Conservation (phyloP, 2,888 invertebrate genomes). For the Trilocha varians region DNA sequence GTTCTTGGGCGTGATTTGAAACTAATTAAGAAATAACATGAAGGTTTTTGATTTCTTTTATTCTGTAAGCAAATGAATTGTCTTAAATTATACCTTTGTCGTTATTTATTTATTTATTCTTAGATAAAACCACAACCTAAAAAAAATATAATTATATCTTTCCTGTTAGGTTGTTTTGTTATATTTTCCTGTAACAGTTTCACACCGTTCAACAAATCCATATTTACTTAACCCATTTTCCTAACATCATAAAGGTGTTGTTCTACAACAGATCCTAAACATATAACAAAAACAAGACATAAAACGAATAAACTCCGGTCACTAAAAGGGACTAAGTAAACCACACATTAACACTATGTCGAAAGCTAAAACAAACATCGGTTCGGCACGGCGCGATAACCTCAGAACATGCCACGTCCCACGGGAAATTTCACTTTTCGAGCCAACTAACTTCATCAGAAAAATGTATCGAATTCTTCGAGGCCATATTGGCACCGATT, state of each 20-base stretch:
- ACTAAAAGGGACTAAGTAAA: constrained; percentile 12
- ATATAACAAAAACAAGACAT: background rate
- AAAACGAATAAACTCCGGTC: constrained; percentile 8
- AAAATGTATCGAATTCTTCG: constrained; percentile 20
- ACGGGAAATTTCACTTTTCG: constrained; percentile 40
- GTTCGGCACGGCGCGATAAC: constrained; percentile 27
- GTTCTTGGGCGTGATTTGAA: too few relatives aligned
- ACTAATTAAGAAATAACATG: too few relatives aligned
- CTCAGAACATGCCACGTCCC: constrained; percentile 30
- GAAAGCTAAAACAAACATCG: constrained; percentile 20
- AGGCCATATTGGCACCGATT: constrained; percentile 16
- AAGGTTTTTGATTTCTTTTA: too few relatives aligned
- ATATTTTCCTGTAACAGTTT: too few relatives aligned
- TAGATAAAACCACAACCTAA: too few relatives aligned
- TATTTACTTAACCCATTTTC: background rate
- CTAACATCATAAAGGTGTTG: background rate
- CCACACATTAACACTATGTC: constrained; percentile 12
- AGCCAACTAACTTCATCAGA: constrained; percentile 33
- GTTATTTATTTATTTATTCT: too few relatives aligned
- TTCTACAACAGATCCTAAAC: background rate
- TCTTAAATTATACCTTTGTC: too few relatives aligned
- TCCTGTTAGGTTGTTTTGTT: too few relatives aligned
- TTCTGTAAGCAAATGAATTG: too few relatives aligned
- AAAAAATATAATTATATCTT: too few relatives aligned
- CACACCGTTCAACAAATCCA: too few relatives aligned